Evolutionary conservation across 2,888 invertebrate genomes (phyloP).

Genomic region (Ophioninae sp.): DNA sequence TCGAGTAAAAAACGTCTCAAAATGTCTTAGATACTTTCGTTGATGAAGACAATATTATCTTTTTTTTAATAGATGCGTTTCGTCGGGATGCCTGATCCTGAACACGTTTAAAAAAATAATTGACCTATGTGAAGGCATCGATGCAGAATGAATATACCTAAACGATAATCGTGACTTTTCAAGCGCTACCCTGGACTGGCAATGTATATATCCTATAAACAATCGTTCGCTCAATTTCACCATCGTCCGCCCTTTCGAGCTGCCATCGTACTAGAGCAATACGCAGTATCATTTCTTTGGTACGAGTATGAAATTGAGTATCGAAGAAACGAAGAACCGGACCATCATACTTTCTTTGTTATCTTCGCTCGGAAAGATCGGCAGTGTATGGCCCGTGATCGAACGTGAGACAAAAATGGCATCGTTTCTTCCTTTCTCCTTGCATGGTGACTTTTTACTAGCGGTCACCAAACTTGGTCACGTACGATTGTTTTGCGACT

Average conservation of each 20-base stretch:
- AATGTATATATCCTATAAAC: constrained; percentile 17
- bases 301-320: constrained; percentile 8
- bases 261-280: neutral
- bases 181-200: constrained; percentile 30
- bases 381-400: neutral
- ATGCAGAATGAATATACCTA: neutral
- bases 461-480: constrained; percentile 67
- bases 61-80: neutral
- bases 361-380: neutral
- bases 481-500: constrained; percentile 81
- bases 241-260: neutral
- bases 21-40: neutral
- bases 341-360: neutral
- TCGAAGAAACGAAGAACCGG: constrained; percentile 1
- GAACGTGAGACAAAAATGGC: neutral
- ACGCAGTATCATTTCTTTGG: constrained; percentile 34
- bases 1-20: neutral
- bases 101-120: neutral
- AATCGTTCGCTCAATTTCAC: neutral
- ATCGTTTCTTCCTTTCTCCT: neutral
- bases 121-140: neutral
- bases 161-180: neutral
- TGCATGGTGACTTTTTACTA: constrained; percentile 1
- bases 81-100: neutral
- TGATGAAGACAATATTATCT: neutral